Base-by-base conservation (phyloP, 1,140 invertebrate species). In the Drosophila persimilis region DNA sequence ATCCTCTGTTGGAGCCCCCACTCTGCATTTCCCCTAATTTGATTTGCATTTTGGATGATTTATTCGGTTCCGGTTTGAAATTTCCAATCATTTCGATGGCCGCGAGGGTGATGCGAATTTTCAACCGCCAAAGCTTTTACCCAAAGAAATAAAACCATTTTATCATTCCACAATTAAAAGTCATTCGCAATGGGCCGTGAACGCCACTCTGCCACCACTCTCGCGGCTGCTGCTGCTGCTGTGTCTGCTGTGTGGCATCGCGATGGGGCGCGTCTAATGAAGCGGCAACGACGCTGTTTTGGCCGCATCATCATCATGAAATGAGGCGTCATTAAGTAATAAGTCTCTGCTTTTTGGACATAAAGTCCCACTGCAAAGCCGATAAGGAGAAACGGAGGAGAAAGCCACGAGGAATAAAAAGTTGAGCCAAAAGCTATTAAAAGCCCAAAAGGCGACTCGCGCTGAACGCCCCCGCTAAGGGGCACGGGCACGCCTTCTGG, bases 291-390 rank as follows among this genome's bases (percentile, higher is more conserved):
- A 62, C 24, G 72, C 58, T 56, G 61, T 57, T 54, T 72, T 66
- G 56, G 61, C 59, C 59, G 64, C 35, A 39, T 13, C 35, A 39
- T 13, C 76, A 77, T 70, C 77, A 66, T 48, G 64, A 73, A 74
- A 81, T 81, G 79, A 73, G 78, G 79, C 78, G 79, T 86, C 77
- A 80, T 85, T 85, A 86, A 80, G 80, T 85, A 86, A 86, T 85
- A 85, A 85, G 80, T 85, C 80, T 77, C 73, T 26, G 70, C 59
- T 39, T 39, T 46, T 74, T 60, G 58, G 58, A 48, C 73, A 41
- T 59, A 48, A 56, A 48, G 17, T 55, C 41, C 35, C 35, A 11
- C 35, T 39, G 35, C 11, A 9, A 39, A 39, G 35, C 35, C 35
- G 70, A 45, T 72, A 35, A 55, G 50, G 35, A 53, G 29, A 17